phyloP scores from a whole-genome alignment of 1,140 invertebrate species.

The Philaenus spumarius region DNA sequence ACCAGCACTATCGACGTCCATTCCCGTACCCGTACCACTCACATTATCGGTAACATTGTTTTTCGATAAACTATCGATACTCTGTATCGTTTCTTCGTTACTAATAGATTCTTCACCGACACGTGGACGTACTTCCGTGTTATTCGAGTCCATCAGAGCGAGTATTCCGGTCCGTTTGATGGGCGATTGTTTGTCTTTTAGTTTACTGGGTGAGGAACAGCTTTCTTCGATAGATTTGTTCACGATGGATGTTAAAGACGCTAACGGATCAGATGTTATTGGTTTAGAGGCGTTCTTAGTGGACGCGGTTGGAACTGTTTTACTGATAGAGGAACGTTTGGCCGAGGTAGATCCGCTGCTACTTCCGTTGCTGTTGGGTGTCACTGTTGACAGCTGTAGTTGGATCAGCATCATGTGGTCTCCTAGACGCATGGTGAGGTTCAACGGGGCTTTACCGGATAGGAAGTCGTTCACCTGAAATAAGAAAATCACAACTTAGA shows the following conservation, averaged over 20 bases:
- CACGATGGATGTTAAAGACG: conserved; percentile 17
- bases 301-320: conserved; percentile 3
- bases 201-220: neutral
- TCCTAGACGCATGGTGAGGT: conserved; percentile 87
- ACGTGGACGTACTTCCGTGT: neutral
- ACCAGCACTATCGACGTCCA: conserved; percentile 5
- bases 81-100: neutral
- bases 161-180: conserved; percentile 1
- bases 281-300: conserved; percentile 8
- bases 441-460: conserved; percentile 86
- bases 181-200: neutral
- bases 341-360: conserved; percentile 13
- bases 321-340: conserved; percentile 16
- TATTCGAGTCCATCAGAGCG: conserved; percentile 1
- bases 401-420: conserved; percentile 97
- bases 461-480: conserved; percentile 86
- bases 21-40: neutral
- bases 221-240: conserved; percentile 16
- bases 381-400: conserved; percentile 80
- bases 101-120: neutral
- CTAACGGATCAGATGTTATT: conserved; percentile 14
- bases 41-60: neutral
- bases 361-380: conserved; percentile 33
- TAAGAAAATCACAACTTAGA: conserved; percentile 8
- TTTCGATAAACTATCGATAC: neutral